These are phyloP conservation scores for Parapristionchus giblindavisi DNA, from an alignment of 2,888 invertebrate species.

Conservation along the genomic window DNA sequence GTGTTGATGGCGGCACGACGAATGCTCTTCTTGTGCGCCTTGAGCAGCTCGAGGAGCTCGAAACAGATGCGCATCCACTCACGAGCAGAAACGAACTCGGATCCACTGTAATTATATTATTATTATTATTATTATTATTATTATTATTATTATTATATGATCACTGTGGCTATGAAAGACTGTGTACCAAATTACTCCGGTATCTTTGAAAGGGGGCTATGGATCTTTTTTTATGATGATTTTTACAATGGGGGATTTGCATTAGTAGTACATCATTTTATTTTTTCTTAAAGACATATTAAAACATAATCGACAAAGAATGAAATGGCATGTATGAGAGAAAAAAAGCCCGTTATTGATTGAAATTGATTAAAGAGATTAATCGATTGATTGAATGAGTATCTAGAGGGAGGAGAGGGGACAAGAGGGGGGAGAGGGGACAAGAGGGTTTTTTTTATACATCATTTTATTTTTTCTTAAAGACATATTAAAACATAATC, in stretches of 20 bases:
- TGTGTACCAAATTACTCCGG: neutral
- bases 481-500: too few relatives aligned
- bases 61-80: slow-evolving; percentile 99
- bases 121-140: too few relatives aligned
- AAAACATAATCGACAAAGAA: slow-evolving; percentile 5
- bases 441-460: too few relatives aligned
- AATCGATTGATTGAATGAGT: neutral
- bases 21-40: slow-evolving; percentile 99
- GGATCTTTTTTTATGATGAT: too few relatives aligned
- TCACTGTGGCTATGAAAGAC: too few relatives aligned
- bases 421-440: neutral
- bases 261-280: neutral
- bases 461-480: neutral
- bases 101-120: slow-evolving; percentile 77
- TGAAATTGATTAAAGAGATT: too few relatives aligned
- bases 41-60: slow-evolving; percentile 91
- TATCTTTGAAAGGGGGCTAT: too few relatives aligned
- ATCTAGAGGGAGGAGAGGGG: neutral
- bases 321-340: neutral
- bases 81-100: slow-evolving; percentile 96
- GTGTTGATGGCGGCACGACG: slow-evolving; percentile 98
- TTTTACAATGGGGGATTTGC: too few relatives aligned
- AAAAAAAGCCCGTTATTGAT: slow-evolving; percentile 22
- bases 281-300: neutral
- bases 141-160: too few relatives aligned